These are phyloP conservation scores for Bhutanitis thaidina DNA, from an alignment of 2,888 invertebrate species.

Conservation along the genomic window DNA sequence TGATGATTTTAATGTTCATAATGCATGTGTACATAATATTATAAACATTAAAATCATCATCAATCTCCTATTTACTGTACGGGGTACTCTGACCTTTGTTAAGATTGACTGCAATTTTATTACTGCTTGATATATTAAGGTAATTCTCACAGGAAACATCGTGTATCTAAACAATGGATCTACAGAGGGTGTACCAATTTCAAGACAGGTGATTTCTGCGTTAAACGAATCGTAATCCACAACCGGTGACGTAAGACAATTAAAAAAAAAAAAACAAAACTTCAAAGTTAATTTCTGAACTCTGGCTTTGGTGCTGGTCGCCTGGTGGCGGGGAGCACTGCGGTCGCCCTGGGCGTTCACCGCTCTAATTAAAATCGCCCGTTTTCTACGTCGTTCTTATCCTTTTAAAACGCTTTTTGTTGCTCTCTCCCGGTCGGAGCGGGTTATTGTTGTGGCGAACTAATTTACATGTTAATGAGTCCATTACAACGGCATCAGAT, in stretches of 20 bases:
- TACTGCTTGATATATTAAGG: no score
- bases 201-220: no score
- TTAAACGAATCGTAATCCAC: conserved; percentile 31
- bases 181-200: no score
- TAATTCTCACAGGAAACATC: no score
- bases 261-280: conserved; percentile 37
- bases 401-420: conserved; percentile 72
- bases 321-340: conserved; percentile 46
- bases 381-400: conserved; percentile 36
- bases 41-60: no score
- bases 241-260: conserved; percentile 34
- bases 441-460: conserved; percentile 70
- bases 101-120: no score
- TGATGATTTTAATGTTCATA: no score
- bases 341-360: conserved; percentile 63
- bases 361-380: conserved; percentile 75
- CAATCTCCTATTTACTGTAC: no score
- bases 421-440: conserved; percentile 57
- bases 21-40: no score
- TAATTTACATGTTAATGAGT: conserved; percentile 77
- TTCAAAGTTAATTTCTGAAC: conserved; percentile 47
- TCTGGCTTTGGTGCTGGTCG: conserved; percentile 29
- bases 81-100: no score
- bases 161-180: no score
- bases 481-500: conserved; percentile 19